Evolutionary conservation across 2,888 invertebrate genomes (phyloP).

Genomic region (Hirtodrosophila confusa): DNA sequence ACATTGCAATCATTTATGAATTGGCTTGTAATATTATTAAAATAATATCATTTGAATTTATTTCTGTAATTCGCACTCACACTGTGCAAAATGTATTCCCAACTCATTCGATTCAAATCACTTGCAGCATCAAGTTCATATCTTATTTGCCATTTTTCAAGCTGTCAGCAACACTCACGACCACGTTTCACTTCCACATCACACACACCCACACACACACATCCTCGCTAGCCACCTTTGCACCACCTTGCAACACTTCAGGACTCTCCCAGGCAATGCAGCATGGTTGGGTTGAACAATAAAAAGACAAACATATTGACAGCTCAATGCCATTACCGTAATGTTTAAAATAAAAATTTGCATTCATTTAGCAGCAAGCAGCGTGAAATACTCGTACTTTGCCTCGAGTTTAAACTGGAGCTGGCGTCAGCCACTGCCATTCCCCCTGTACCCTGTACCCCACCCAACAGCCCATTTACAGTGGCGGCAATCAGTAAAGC

Average conservation of each 20-base stretch:
- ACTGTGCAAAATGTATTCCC: background rate
- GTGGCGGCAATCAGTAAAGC: conserved; percentile 65
- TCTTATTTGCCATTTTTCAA: conserved; percentile 68
- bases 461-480: conserved; percentile 19
- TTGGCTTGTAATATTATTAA: background rate
- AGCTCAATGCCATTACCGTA: conserved; percentile 75
- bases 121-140: conserved; percentile 39
- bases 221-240: conserved; percentile 33
- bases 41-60: background rate
- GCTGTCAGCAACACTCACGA: conserved; percentile 64
- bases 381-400: conserved; percentile 10
- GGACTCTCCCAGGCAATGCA: conserved; percentile 16
- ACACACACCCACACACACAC: conserved; percentile 16
- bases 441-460: background rate
- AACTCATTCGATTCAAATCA: conserved; percentile 39
- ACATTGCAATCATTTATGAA: too few relatives aligned
- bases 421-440: background rate
- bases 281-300: conserved; percentile 45
- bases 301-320: conserved; percentile 74
- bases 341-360: conserved; percentile 78
- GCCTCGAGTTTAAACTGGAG: background rate
- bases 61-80: background rate
- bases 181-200: conserved; percentile 14
- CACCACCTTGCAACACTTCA: conserved; percentile 14
- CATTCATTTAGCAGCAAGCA: conserved; percentile 69